phyloP scores from a whole-genome alignment of 2,797 vertebrate species.

The Martes flavigula region DNA sequence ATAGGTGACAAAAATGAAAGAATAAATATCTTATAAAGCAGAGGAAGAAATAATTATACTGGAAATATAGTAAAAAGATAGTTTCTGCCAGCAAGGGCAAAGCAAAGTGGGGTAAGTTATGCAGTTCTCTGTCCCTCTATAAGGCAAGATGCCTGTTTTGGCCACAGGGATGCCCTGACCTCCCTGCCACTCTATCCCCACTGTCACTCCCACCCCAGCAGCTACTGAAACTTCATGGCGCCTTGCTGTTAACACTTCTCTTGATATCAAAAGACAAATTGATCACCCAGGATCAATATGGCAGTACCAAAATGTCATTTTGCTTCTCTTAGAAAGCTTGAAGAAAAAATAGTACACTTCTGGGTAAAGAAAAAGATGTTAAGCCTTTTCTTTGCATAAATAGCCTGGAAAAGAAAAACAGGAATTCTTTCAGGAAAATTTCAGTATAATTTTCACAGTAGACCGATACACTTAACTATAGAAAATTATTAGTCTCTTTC shows the following conservation, averaged over 20 bases:
- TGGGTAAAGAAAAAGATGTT: not conserved
- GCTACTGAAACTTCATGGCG: not conserved
- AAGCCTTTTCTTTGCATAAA: not conserved
- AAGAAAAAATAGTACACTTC: not conserved
- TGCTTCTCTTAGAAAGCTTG: slow-evolving; percentile 1
- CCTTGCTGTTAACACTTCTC: not conserved
- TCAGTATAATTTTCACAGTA: not conserved
- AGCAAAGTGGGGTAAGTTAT: not conserved
- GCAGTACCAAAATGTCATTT: not conserved
- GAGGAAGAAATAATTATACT: not conserved
- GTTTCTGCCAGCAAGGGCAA: not conserved
- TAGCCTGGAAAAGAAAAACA: not conserved
- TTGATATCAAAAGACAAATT: not conserved
- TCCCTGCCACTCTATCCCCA: not conserved
- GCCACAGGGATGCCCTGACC: fast-evolving
- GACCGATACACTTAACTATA: not conserved
- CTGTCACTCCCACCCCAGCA: not conserved
- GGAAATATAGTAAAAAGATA: not conserved
- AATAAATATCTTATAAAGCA: not conserved
- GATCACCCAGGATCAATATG: not conserved
- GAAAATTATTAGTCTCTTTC: not conserved
- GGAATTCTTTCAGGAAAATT: slow-evolving; percentile 4
- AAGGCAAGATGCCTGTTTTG: not conserved
- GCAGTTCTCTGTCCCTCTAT: not conserved
- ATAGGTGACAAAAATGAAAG: slow-evolving; percentile 4